phyloP scores from a whole-genome alignment of 2,888 invertebrate genomes.

The Heliconius hortense region DNA sequence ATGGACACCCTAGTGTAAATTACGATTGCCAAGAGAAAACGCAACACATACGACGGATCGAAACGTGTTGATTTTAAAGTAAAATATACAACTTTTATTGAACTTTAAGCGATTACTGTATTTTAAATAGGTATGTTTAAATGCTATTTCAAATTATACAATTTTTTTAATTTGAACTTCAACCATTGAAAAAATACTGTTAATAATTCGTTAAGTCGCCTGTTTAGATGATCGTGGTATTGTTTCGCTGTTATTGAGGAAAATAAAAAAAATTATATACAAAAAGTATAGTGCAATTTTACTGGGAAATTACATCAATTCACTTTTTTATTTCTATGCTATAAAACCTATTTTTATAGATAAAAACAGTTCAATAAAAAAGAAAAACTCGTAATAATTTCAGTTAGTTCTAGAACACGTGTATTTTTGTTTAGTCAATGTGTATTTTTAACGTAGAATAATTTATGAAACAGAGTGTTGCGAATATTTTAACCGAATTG shows the following conservation, averaged over 20 bases:
- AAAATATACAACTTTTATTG: not conserved
- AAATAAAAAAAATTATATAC: not conserved
- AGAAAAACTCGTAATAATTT: not conserved
- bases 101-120: not conserved
- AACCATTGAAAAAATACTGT: not conserved
- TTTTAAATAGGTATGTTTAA: not conserved
- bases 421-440: not conserved
- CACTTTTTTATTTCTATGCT: constrained; percentile 3
- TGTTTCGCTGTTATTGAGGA: not conserved
- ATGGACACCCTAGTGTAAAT: constrained; percentile 4
- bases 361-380: constrained; percentile 3
- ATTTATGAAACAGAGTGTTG: no score
- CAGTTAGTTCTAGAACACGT: not conserved
- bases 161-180: not conserved
- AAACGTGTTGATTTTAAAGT: not conserved
- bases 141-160: not conserved
- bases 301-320: constrained; percentile 52
- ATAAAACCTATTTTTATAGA: not conserved
- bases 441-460: not conserved
- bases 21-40: not conserved
- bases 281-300: constrained; percentile 51
- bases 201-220: not conserved
- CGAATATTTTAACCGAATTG: no score
- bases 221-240: constrained; percentile 1
- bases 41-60: not conserved